Conservation (phyloP, 2,888 invertebrate species). For the Cryptocheilus praepositus region DNA sequence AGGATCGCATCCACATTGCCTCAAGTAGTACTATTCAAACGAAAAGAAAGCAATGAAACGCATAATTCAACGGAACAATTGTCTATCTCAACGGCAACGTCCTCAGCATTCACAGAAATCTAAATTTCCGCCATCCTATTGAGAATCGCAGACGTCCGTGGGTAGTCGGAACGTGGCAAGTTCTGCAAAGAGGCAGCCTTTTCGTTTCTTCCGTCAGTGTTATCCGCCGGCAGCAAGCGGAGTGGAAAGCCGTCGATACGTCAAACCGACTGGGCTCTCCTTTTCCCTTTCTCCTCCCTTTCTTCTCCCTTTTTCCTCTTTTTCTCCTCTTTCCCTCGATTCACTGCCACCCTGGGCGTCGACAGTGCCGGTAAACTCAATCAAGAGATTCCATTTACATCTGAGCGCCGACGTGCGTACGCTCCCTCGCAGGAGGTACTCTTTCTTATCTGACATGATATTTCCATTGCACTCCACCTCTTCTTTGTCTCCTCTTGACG, state of each 20-base stretch:
- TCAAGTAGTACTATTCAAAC: too few relatives aligned
- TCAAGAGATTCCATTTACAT: slow-evolving; percentile 56
- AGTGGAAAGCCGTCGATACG: slow-evolving; percentile 53
- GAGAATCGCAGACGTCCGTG: neutral
- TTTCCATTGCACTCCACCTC: slow-evolving; percentile 17
- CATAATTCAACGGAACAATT: too few relatives aligned
- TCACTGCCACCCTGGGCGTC: slow-evolving; percentile 23
- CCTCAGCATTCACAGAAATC: slow-evolving; percentile 12
- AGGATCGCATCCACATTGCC: too few relatives aligned
- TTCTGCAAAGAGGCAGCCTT: slow-evolving; percentile 2
- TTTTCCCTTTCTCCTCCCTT: slow-evolving; percentile 22
- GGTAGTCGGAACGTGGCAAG: slow-evolving; percentile 15
- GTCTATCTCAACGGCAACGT: slow-evolving; percentile 14
- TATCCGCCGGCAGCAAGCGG: slow-evolving; percentile 41
- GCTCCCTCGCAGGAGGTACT: slow-evolving; percentile 13
- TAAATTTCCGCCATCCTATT: too few relatives aligned
- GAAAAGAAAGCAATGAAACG: too few relatives aligned
- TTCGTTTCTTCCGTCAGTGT: slow-evolving; percentile 37
- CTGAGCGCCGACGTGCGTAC: slow-evolving; percentile 35
- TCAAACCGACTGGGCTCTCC: slow-evolving; percentile 41
- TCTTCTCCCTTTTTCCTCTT: slow-evolving; percentile 18
- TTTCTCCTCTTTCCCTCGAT: neutral
- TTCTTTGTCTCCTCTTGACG: neutral
- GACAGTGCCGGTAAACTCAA: slow-evolving; percentile 48
- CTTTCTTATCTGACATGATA: slow-evolving; percentile 37